Base-by-base conservation (phyloP, 2,113 vertebrate species). In the Marmota flaviventris region DNA sequence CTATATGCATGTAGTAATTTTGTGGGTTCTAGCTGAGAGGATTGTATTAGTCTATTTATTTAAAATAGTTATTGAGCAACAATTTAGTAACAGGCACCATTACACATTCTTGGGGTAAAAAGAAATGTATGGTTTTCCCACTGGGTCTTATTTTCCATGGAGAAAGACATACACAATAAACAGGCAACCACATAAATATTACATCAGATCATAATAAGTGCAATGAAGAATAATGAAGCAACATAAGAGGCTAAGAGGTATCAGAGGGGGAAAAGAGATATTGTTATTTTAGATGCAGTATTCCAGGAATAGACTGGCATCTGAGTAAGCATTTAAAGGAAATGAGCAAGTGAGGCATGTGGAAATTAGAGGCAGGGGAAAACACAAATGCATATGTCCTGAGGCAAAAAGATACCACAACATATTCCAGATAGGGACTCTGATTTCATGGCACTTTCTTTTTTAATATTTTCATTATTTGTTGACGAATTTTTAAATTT, bases 1-100 rank as follows among this genome's bases (percentile, higher is more conserved):
- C 78, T 37, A 67, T 76, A 94, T 22, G 13, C 32, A 76, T 72
- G 79, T 61, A 67, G 78, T 86, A 70, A 83, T 95, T 95, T 82
- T 92, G 48, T 89, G 34, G 61, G 22, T 53, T 88, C 32, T 70
- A 70, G 14, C 32, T 94, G 18, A 58, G 32, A 86, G 65, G 32
- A 48, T 87, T 85, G 39, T 3, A 37, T 45, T 79, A 61, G 53
- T 75, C 20, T 16, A 75, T 69, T 95, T 83, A 27, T 37, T 58
- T n/a, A 65, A 94, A 69, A 77, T 88, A 72, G 22, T 83, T 84
- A 67, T 13, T 42, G 67, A 92, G 45, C 7, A 91, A 13, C 32
- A 73, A 67, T 53, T n/a, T 95, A 94, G 2, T 91, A 89, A 51
- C 29, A 85, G 32, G 12, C 32, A 91, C 61, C 91, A 1, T 85